phyloP scores from a whole-genome alignment of 2,888 invertebrate genomes.

The Podotricha telesiphe region DNA sequence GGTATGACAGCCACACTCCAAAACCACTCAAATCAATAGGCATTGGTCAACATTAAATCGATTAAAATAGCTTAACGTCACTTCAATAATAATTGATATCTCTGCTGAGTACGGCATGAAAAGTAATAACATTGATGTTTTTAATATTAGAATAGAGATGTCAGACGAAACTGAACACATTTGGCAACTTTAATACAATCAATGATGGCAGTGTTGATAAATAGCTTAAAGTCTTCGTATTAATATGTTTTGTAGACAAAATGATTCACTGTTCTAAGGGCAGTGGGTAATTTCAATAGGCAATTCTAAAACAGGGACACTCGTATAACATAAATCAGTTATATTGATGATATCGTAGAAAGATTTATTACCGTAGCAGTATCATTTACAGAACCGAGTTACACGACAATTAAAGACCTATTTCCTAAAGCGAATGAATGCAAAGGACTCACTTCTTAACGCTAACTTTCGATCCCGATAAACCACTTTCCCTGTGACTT shows the following conservation, averaged over 20 bases:
- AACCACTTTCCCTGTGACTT: slow-evolving; percentile 51
- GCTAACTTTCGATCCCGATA: slow-evolving; percentile 48
- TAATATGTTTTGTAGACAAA: slow-evolving; percentile 10
- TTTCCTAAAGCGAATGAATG: slow-evolving; percentile 13
- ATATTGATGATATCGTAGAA: slow-evolving; percentile 15
- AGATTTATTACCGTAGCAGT: slow-evolving; percentile 2
- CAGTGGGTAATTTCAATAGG: background rate
- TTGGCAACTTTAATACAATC: slow-evolving; percentile 26
- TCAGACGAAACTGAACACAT: slow-evolving; percentile 20
- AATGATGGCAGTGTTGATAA: background rate
- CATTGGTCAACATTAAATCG: background rate
- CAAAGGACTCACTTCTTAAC: slow-evolving; percentile 28
- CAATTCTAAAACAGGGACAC: background rate
- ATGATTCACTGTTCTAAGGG: slow-evolving; percentile 20
- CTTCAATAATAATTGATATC: background rate
- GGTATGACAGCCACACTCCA: too few relatives aligned
- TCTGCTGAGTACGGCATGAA: background rate
- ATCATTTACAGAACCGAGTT: background rate
- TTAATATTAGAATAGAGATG: slow-evolving; percentile 11
- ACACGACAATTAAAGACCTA: slow-evolving; percentile 19
- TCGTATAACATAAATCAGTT: slow-evolving; percentile 12
- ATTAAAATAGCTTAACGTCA: background rate
- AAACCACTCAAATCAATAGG: background rate
- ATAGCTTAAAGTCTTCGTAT: slow-evolving; percentile 1
- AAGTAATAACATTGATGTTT: background rate